A percentile compares a stretch with the other conserved stretches of the same genome.
Conservation (phyloP, 2,797 vertebrate genomes). For the Gymnoscopelus microlampas region DNA sequence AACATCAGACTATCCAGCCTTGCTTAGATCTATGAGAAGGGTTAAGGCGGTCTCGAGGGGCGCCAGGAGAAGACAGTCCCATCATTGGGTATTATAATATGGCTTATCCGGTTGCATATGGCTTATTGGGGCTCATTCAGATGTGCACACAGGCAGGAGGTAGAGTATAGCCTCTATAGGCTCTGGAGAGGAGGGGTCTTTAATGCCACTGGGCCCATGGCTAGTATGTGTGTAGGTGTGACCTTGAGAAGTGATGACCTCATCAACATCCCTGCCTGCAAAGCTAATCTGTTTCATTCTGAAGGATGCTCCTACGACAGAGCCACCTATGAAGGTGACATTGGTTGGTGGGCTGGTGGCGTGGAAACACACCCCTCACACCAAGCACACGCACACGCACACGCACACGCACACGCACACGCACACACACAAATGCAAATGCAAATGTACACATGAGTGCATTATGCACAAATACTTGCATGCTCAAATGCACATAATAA, state of each 20-base stretch:
- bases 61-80: constrained; percentile 18
- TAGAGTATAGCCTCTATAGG: constrained; percentile 47
- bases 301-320: constrained; percentile 76
- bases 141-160: constrained; percentile 45
- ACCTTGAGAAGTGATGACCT: constrained; percentile 81
- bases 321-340: constrained; percentile 82
- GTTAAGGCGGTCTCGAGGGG: constrained; percentile 40
- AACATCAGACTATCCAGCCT: constrained; percentile 1
- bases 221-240: constrained; percentile 67
- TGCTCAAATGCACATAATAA: background rate
- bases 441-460: constrained; percentile 26
- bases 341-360: constrained; percentile 63
- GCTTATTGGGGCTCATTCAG: constrained; percentile 56
- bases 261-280: constrained; percentile 78
- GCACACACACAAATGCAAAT: constrained; percentile 31
- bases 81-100: constrained; percentile 35
- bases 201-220: constrained; percentile 55
- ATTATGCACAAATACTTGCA: constrained; percentile 9
- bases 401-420: background rate
- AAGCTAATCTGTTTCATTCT: constrained; percentile 81
- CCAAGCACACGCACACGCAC: background rate
- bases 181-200: constrained; percentile 55
- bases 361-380: constrained; percentile 43
- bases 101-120: constrained; percentile 52
- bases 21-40: constrained; percentile 13